These are phyloP conservation scores for Drosophila pseudotalamancana DNA, from an alignment of 2,888 invertebrate species.

Conservation along the genomic window DNA sequence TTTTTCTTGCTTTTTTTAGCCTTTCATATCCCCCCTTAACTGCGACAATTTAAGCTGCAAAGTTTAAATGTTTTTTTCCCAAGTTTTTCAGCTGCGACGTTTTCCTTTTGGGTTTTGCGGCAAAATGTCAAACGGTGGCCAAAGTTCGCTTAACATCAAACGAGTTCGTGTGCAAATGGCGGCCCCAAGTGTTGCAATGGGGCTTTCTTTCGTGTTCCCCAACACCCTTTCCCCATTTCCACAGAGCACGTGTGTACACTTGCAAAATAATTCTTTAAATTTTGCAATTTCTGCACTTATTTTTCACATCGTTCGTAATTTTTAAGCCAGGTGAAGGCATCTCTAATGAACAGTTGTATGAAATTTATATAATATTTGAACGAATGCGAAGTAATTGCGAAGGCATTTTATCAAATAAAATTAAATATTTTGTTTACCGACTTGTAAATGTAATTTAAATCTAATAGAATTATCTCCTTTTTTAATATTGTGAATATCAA, in stretches of 20 bases:
- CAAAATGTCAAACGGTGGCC: conserved; percentile 77
- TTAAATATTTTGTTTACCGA: too few relatives aligned
- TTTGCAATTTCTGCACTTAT: conserved; percentile 49
- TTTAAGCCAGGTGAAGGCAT: conserved; percentile 20
- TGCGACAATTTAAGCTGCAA: conserved; percentile 77
- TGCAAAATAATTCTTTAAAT: conserved; percentile 50
- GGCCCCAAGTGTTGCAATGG: conserved; percentile 44
- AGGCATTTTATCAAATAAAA: too few relatives aligned
- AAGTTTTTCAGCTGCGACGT: conserved; percentile 50
- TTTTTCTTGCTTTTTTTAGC: neutral
- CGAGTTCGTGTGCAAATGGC: conserved; percentile 70
- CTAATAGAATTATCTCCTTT: too few relatives aligned
- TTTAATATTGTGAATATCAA: too few relatives aligned
- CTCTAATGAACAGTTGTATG: conserved; percentile 14
- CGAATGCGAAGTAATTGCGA: too few relatives aligned
- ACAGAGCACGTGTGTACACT: conserved; percentile 57
- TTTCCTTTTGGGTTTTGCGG: conserved; percentile 68
- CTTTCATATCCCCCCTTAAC: neutral
- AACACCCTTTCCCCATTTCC: neutral
- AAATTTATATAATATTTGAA: neutral
- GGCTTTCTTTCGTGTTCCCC: neutral
- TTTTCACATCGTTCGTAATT: conserved; percentile 35
- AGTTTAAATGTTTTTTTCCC: conserved; percentile 64
- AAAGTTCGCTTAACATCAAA: conserved; percentile 67
- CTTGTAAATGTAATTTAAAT: too few relatives aligned